Evolutionary conservation across 2,888 invertebrate species (phyloP).

Genomic region (Drosophila imparisetae): DNA sequence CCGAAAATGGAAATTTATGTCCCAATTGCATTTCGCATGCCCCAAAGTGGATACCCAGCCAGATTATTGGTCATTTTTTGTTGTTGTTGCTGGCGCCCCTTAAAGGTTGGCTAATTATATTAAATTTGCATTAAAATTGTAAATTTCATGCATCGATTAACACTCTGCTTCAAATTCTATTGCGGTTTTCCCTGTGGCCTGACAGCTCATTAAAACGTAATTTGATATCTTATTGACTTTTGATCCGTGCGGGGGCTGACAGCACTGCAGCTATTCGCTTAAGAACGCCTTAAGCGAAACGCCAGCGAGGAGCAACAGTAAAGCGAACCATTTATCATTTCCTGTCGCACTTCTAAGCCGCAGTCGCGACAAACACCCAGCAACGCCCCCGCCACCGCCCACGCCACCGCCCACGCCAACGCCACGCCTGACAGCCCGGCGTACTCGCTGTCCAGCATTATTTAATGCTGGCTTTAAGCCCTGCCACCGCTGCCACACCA

Average conservation of each 20-base stretch:
- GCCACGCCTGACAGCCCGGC: slow-evolving; percentile 15
- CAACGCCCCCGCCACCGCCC: slow-evolving; percentile 5
- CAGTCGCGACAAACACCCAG: slow-evolving; percentile 46
- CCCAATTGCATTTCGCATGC: slow-evolving; percentile 73
- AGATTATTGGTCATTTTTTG: slow-evolving; percentile 64
- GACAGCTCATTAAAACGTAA: slow-evolving; percentile 67
- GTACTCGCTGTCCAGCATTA: slow-evolving; percentile 27
- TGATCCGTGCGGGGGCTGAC: not conserved
- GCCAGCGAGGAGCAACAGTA: slow-evolving; percentile 40
- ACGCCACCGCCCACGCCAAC: not conserved
- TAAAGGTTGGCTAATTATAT: slow-evolving; percentile 69
- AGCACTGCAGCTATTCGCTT: slow-evolving; percentile 12
- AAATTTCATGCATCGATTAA: slow-evolving; percentile 52
- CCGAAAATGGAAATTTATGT: slow-evolving; percentile 80
- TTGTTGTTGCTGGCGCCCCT: not conserved
- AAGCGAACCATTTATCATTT: slow-evolving; percentile 65
- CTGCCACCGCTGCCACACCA: not conserved
- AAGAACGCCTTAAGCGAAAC: slow-evolving; percentile 46
- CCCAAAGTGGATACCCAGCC: slow-evolving; percentile 32
- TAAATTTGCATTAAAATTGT: slow-evolving; percentile 71
- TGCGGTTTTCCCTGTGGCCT: not conserved
- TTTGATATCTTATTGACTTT: slow-evolving; percentile 66
- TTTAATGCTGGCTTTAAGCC: slow-evolving; percentile 33
- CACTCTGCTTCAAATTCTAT: slow-evolving; percentile 21
- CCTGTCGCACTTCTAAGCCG: slow-evolving; percentile 45